Conservation (phyloP, 2,113 vertebrate species). For the Athene noctua region DNA sequence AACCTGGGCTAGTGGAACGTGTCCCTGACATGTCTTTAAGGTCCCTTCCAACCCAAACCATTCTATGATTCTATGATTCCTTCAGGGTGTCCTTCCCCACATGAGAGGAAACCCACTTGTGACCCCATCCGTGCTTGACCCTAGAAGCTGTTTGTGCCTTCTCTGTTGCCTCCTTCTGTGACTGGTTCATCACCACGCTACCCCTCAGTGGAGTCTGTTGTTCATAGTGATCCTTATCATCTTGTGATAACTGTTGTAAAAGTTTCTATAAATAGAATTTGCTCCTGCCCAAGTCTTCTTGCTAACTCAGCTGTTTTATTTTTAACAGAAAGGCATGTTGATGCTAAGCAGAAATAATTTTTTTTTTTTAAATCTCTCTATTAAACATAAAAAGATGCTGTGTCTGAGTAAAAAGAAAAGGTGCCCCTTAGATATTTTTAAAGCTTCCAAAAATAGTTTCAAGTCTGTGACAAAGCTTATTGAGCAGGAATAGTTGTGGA, state of each 20-base stretch:
- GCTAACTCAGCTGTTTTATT: conserved; percentile 63
- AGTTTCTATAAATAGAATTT: conserved; percentile 60
- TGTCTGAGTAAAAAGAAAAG: conserved; percentile 44
- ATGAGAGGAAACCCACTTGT: fast-evolving
- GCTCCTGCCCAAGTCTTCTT: conserved; percentile 25
- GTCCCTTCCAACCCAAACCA: no score
- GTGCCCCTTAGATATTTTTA: conserved; percentile 64
- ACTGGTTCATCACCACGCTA: background rate
- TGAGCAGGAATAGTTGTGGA: background rate
- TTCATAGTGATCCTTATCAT: background rate
- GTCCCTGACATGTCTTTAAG: no score
- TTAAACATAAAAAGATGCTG: conserved; percentile 65
- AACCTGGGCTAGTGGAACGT: no score
- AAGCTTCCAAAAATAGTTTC: conserved; percentile 53
- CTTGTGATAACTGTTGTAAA: conserved; percentile 35
- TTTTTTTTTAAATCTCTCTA: background rate
- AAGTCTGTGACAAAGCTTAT: conserved; percentile 38
- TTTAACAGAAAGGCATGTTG: conserved; percentile 60
- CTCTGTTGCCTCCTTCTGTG: background rate
- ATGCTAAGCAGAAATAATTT: conserved; percentile 39
- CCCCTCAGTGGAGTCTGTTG: background rate
- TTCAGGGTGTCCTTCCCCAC: background rate
- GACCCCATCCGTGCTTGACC: background rate
- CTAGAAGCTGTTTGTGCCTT: background rate
- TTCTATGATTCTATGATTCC: background rate